Evolutionary conservation across 2,888 invertebrate genomes (phyloP), one percentile per base, ranked within the genome.

Genomic region (Aethes cnicana): DNA sequence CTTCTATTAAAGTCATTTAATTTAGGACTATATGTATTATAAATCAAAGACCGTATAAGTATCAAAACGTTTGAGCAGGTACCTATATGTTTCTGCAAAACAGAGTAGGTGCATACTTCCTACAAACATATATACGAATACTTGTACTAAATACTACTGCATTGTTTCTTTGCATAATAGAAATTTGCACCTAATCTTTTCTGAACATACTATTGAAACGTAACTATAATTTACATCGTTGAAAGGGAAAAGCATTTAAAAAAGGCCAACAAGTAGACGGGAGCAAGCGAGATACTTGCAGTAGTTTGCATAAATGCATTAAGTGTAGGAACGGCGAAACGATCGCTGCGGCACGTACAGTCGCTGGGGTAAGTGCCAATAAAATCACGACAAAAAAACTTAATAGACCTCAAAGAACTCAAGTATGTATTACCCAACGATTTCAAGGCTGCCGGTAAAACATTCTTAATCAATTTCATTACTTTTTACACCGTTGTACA

Each of bases 261-360:
- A 69, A 68, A 61, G 67, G 14, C 36, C 43, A 43, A 43, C 43
- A 50, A 68, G 61, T 59, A 63, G 59, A 58, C 53, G 66, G 60
- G 50, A 64, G 68, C 68, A 64, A 66, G 71, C 66, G 75, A 72
- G 73, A 72, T 76, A 74, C 74, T 74, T 72, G 68, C 72, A 69
- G 69, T 67, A 67, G 72, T 79, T 77, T 77, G 78, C 78, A 80
- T 81, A 80, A 80, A 75, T 76, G 74, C 78, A 77, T 78, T 78
- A 74, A 75, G 71, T 68, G 66, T 62, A 63, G 62, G 62, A 57
- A 59, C 64, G 63, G 42, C 32, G 39, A 65, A 58, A 64, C 68
- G 65, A 58, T 62, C 63, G 71, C 68, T 63, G 66, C 66, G 68
- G 74, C 75, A 74, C 76, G 78, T 77, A 77, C 74, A 66, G 58